Evolutionary conservation across 2,888 invertebrate genomes (phyloP), one percentile per base, ranked within the genome.

Genomic region (Shargacucullia verbasci): DNA sequence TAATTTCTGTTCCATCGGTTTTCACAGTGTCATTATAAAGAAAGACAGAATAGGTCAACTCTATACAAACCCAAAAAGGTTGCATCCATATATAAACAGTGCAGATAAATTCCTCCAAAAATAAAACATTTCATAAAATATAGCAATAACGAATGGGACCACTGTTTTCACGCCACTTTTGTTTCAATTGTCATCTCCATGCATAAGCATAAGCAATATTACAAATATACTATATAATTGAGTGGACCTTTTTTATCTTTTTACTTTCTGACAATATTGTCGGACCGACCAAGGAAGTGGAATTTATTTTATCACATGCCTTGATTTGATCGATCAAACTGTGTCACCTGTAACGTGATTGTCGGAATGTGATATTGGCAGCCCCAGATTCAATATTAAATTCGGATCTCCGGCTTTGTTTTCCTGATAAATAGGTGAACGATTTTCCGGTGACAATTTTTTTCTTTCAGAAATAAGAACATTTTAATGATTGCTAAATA

Each of bases 301-400:
- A 46, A 47, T 58, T 45, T 54, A 48, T 58, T 53, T 52, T 31
- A 27, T 44, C 55, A 13, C 10, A 43, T 44, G 50, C 38, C 41
- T 52, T 35, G 44, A 46, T 68, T 62, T 49, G 49, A 47, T 63
- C 56, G 55, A 68, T 69, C 49, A 54, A 59, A 57, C 57, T 33
- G 14, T 47, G 56, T 45, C 56, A 70, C 54, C 62, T 62, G 41
- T 46, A 44, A 49, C 29, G 14, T 49, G 52, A 53, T 48, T 58
- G 25, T 53, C 15, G 43, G 29, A 62, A 62, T 53, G 39, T 29
- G 29, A 35, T 45, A 40, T 59, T 49, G 40, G 40, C 11, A 25
- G 50, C 13, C 25, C 49, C 29, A 49, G 27, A n/a, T 29, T 27
- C 15, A 2, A 50, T 46, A 55, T 55, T 59, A 37, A 14, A 41